phyloP scores from a whole-genome alignment of 2,888 invertebrate species.

The Rhamphomyia laevipes region DNA sequence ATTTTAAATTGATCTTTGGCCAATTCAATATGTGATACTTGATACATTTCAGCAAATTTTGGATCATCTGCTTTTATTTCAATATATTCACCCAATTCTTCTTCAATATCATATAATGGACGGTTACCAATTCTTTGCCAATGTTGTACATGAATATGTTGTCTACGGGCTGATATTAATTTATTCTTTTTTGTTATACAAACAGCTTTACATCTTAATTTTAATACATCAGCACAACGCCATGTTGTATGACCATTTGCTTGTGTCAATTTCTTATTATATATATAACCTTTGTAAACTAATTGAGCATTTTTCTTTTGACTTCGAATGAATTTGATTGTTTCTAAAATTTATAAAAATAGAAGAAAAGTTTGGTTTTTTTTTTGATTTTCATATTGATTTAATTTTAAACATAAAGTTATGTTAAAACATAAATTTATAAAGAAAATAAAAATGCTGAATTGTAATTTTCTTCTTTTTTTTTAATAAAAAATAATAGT shows the following conservation, averaged over 20 bases:
- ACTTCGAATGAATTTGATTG: slow-evolving; percentile 37
- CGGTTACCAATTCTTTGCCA: slow-evolving; percentile 30
- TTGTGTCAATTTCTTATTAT: slow-evolving; percentile 39
- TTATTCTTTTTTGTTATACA: slow-evolving; percentile 33
- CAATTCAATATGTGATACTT: slow-evolving; percentile 25
- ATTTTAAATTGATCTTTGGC: slow-evolving; percentile 30
- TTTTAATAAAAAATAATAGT: background rate
- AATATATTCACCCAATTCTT: slow-evolving; percentile 34
- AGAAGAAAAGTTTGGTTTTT: slow-evolving; percentile 3
- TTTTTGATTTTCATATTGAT: background rate
- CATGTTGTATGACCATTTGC: slow-evolving; percentile 38
- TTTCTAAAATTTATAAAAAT: slow-evolving; percentile 17
- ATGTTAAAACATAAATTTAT: slow-evolving; percentile 6
- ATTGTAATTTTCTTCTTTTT: slow-evolving; percentile 3
- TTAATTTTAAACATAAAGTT: background rate
- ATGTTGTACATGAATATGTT: slow-evolving; percentile 33
- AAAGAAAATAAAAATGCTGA: slow-evolving; percentile 3
- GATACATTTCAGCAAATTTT: slow-evolving; percentile 25
- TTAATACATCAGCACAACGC: slow-evolving; percentile 36
- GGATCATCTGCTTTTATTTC: slow-evolving; percentile 32
- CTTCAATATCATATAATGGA: slow-evolving; percentile 31
- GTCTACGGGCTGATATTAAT: slow-evolving; percentile 28
- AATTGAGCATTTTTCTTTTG: slow-evolving; percentile 40
- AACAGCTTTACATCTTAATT: slow-evolving; percentile 36
- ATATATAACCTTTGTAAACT: slow-evolving; percentile 35